A percentile compares a stretch with the other conserved stretches of the same genome.
Conservation (phyloP, 2,797 vertebrate species). For the Chaenodraco wilsoni region DNA sequence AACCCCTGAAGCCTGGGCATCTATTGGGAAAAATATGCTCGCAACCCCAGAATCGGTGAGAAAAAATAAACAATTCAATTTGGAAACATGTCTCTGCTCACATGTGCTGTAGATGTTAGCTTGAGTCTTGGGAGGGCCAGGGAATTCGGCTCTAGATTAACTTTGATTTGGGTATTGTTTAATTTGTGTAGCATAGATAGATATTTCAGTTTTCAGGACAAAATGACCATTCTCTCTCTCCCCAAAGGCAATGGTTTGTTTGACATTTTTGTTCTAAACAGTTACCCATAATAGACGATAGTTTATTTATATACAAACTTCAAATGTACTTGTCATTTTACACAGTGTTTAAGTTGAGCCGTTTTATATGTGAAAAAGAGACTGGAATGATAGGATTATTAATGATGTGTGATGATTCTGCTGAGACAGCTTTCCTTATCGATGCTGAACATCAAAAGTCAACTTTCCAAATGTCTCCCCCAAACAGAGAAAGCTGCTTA, state of each 20-base stretch:
- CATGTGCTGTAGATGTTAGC: slow-evolving; percentile 78
- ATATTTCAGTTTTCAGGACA: slow-evolving; percentile 74
- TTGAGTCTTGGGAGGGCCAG: slow-evolving; percentile 71
- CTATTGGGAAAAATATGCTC: slow-evolving; percentile 87
- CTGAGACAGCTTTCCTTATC: slow-evolving; percentile 32
- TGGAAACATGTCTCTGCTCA: slow-evolving; percentile 83
- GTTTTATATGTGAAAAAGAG: slow-evolving; percentile 28
- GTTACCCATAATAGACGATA: slow-evolving; percentile 24
- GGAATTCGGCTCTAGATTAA: slow-evolving; percentile 74
- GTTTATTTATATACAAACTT: neutral
- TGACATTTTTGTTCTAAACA: slow-evolving; percentile 44
- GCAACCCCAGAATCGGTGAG: slow-evolving; percentile 87
- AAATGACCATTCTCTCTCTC: slow-evolving; percentile 81
- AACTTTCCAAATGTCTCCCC: slow-evolving; percentile 52
- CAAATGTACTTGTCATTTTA: slow-evolving; percentile 36
- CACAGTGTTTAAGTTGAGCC: slow-evolving; percentile 51
- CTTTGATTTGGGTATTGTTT: slow-evolving; percentile 58
- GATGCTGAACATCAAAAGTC: slow-evolving; percentile 42
- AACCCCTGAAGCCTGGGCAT: slow-evolving; percentile 86
- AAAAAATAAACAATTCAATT: slow-evolving; percentile 84
- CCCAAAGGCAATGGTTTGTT: slow-evolving; percentile 65
- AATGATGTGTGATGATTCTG: slow-evolving; percentile 36
- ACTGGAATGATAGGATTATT: slow-evolving; percentile 38
- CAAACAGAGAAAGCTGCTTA: slow-evolving; percentile 98
- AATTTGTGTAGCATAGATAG: slow-evolving; percentile 53